phyloP scores from a whole-genome alignment of 2,113 vertebrate species.

The Raphicerus campestris region DNA sequence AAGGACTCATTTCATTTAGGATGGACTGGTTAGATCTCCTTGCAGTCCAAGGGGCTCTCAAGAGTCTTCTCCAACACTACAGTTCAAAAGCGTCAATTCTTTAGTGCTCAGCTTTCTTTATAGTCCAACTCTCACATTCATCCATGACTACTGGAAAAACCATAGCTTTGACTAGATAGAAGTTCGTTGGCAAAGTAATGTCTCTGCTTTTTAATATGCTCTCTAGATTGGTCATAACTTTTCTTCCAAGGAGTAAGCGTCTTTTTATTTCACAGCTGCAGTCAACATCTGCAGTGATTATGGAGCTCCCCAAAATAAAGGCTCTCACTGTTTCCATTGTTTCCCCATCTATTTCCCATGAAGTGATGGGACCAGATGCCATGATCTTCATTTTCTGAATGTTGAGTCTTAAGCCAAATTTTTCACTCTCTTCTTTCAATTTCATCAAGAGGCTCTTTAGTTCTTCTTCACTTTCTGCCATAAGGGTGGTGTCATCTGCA shows the following conservation, averaged over 20 bases:
- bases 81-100: neutral
- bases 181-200: neutral
- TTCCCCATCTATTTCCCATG: neutral
- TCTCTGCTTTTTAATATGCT: neutral
- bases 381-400: neutral
- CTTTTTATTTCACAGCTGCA: neutral
- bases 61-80: neutral
- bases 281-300: neutral
- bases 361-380: neutral
- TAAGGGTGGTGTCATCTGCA: neutral
- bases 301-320: neutral
- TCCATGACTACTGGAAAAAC: neutral
- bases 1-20: neutral
- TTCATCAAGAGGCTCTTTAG: neutral
- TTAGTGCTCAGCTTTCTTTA: neutral
- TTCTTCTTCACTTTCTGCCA: neutral
- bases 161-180: neutral
- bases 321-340: neutral
- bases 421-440: neutral
- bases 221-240: neutral
- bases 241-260: neutral
- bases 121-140: neutral
- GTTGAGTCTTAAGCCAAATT: neutral
- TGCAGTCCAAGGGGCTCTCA: neutral
- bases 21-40: neutral